Conservation (phyloP, 2,113 vertebrate genomes). For the Sinosuthora webbiana region DNA sequence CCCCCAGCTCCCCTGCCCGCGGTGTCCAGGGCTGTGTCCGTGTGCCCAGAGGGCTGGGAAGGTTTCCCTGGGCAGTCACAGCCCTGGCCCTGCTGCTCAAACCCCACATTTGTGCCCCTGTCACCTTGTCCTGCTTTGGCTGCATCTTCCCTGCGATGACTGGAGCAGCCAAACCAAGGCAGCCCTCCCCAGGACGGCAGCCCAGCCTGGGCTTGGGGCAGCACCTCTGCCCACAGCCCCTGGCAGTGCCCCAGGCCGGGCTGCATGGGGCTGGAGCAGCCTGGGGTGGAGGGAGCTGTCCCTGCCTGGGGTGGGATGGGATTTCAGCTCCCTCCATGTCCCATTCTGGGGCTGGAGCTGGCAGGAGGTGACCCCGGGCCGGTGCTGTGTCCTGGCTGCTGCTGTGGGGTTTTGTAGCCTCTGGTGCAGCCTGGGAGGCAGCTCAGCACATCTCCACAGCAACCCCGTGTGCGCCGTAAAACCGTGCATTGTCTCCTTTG, state of each 20-base stretch:
- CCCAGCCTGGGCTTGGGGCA: not conserved
- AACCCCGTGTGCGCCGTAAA: not conserved
- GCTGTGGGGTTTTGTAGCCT: not conserved
- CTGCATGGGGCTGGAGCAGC: not conserved
- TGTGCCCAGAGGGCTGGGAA: not conserved
- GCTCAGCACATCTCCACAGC: conserved; percentile 15
- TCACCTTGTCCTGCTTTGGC: not conserved
- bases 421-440: not conserved
- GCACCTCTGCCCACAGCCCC: too few species aligned
- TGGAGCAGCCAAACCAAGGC: accelerated
- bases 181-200: accelerated
- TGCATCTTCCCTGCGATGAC: accelerated
- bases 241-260: too few species aligned
- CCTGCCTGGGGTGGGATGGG: not conserved
- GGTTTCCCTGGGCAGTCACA: not conserved
- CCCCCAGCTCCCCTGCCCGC: accelerated
- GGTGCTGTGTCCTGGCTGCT: not conserved
- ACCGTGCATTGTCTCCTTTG: conserved; percentile 21
- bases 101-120: accelerated
- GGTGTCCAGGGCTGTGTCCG: too few species aligned
- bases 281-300: not conserved
- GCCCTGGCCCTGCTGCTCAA: accelerated
- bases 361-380: accelerated
- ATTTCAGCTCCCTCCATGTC: accelerated
- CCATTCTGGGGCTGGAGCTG: not conserved